A percentile compares a stretch with the other conserved stretches of the same genome.
phyloP scores from a whole-genome alignment of 2,113 vertebrate species.

The Campylomormyrus tamandua region DNA sequence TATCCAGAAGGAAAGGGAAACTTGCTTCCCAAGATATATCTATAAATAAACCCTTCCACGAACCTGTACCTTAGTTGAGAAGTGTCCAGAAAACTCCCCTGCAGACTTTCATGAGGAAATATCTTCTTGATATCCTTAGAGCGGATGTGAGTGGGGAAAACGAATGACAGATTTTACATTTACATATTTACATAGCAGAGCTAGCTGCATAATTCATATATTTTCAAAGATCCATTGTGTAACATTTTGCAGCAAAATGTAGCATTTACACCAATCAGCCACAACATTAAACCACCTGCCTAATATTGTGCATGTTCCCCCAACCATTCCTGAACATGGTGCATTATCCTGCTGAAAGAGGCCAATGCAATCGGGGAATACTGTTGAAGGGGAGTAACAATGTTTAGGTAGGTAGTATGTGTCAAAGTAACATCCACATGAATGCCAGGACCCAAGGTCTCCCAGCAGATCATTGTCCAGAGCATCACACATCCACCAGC shows the following conservation, averaged over 20 bases:
- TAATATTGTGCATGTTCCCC: background rate
- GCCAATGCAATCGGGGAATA: background rate
- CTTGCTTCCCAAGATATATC: conserved; percentile 39
- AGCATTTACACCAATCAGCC: background rate
- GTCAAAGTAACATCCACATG: background rate
- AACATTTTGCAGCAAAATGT: background rate
- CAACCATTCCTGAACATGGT: background rate
- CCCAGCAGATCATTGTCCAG: background rate
- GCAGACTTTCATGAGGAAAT: conserved; percentile 41
- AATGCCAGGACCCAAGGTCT: background rate
- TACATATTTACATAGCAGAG: background rate
- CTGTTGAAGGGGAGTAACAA: background rate
- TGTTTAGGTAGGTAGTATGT: background rate
- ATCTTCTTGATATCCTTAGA: conserved; percentile 54
- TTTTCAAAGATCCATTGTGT: background rate
- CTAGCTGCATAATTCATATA: background rate
- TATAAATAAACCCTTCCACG: background rate
- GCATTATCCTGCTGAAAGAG: background rate
- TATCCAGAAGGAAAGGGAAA: background rate
- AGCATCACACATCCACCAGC: background rate
- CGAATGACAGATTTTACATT: background rate
- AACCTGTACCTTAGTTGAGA: conserved; percentile 31
- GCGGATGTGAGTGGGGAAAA: background rate
- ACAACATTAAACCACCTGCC: background rate
- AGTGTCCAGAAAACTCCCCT: conserved; percentile 45